Base-by-base conservation (phyloP, 2,113 vertebrate species). In the Ochotona princeps region DNA sequence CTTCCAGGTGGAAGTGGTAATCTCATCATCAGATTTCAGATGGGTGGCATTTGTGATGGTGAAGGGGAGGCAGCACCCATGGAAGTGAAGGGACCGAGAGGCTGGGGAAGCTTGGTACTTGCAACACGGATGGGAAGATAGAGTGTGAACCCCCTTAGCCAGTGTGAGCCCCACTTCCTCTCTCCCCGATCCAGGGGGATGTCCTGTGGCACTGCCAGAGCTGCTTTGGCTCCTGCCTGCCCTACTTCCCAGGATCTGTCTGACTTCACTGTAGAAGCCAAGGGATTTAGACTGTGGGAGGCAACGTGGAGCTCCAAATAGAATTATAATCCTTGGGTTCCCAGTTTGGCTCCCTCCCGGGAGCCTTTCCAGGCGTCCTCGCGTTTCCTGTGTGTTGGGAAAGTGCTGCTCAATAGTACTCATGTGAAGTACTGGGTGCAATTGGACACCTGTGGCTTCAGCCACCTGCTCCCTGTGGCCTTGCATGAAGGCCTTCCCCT, bases 51-150 rank as follows among this genome's bases (percentile, higher is more conserved):
- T 65, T 11, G 0, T 17, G n/a, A 32, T 49, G 63, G 63, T 13
- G 13, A 44, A 47, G 30, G 25, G 72, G 32, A n/a, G 32, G 1
- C 13, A 66, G 15, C 54, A 51, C 7, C 9, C 7, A 0, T 12
- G 26, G 30, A 0, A 21, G 2, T 35, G 30, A 60, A 26, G 35
- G 51, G 28, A 5, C 1, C 0, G 9, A 4, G 47, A 85, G 78
- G 32, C 1, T 6, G 12, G 2, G 65, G 20, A 73, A 32, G 54
- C 74, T 30, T 26, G 15, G 2, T 25, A 35, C 28, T 1, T 35
- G 3, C 18, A 4, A 11, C 54, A 0, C 0, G 21, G 11, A 18
- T 0, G 10, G 11, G 18, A 17, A 78, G 57, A 5, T 2, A 2
- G 7, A 11, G 14, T 7, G 25, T n/a, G 0, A 4, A 25, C 32